phyloP scores from a whole-genome alignment of 30 jellyfish, hydroid and myxozoan genomes.

The Pelagia noctiluca region DNA sequence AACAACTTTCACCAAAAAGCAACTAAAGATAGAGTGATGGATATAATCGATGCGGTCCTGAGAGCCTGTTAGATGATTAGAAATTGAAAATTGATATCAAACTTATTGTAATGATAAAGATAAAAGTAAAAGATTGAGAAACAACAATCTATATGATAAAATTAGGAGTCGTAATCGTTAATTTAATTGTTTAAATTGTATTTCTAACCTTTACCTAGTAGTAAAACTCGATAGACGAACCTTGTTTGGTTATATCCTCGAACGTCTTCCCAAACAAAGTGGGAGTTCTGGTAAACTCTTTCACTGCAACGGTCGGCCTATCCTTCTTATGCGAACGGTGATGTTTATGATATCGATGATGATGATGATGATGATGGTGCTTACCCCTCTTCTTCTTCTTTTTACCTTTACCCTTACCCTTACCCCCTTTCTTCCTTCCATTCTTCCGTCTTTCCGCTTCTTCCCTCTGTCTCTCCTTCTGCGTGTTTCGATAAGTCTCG shows the following conservation, averaged over 20 bases:
- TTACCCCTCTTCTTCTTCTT: constrained; percentile 8
- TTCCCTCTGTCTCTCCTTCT: constrained; percentile 23
- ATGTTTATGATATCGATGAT: constrained; percentile 38
- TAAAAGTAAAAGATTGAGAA: no score
- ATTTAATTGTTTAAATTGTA: no score
- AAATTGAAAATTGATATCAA: no score
- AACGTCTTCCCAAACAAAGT: constrained; percentile 64
- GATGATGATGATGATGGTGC: constrained; percentile 1
- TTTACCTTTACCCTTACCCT: neutral
- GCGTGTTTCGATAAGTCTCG: constrained; percentile 49
- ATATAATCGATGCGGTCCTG: no score
- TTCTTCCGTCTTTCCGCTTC: constrained; percentile 30
- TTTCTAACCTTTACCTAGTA: no score
- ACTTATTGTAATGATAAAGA: no score
- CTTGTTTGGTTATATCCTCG: constrained; percentile 30
- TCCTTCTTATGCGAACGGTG: constrained; percentile 49
- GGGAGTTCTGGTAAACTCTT: constrained; percentile 39
- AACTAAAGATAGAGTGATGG: no score
- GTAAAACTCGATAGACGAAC: no score
- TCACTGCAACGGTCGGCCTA: constrained; percentile 43
- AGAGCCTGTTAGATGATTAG: no score
- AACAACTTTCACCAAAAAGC: no score
- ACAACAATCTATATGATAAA: no score
- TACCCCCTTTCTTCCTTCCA: neutral
- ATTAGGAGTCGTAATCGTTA: no score